Evolutionary conservation across 2,888 invertebrate species (phyloP).

Genomic region (Drosophila paracracens): DNA sequence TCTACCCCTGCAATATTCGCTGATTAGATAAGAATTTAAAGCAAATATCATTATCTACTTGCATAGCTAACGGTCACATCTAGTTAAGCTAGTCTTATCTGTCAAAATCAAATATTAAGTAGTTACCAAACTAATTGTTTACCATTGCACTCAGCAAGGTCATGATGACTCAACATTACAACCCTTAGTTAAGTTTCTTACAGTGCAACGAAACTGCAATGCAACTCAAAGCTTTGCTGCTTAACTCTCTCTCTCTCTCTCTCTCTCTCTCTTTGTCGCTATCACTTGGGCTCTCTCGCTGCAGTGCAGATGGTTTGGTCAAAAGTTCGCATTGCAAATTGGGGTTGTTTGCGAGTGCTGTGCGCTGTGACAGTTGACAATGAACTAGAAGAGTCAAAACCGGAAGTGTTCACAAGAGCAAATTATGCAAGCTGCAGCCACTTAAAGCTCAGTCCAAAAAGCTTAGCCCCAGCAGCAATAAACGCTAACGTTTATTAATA

Average conservation of each 20-base stretch:
- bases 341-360: slow-evolving; percentile 34
- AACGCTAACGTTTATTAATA: slow-evolving; percentile 13
- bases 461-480: slow-evolving; percentile 10
- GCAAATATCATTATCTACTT: not conserved
- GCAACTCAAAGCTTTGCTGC: slow-evolving; percentile 29
- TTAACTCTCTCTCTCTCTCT: slow-evolving; percentile 15
- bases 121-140: not conserved
- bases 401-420: slow-evolving; percentile 60
- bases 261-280: slow-evolving; percentile 15
- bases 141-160: slow-evolving; percentile 17
- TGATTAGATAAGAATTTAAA: slow-evolving; percentile 6
- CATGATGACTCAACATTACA: not conserved
- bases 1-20: not conserved
- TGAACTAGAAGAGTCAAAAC: slow-evolving; percentile 65
- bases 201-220: slow-evolving; percentile 52
- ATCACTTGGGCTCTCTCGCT: slow-evolving; percentile 1
- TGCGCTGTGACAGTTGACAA: slow-evolving; percentile 67
- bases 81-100: slow-evolving; percentile 16
- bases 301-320: slow-evolving; percentile 36
- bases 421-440: slow-evolving; percentile 61
- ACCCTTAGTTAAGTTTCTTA: slow-evolving; percentile 23
- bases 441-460: slow-evolving; percentile 44
- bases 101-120: not conserved
- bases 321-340: slow-evolving; percentile 6
- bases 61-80: not conserved